Base-by-base conservation (phyloP, 1,140 invertebrate species). In the Philotrypesis tridentata region DNA sequence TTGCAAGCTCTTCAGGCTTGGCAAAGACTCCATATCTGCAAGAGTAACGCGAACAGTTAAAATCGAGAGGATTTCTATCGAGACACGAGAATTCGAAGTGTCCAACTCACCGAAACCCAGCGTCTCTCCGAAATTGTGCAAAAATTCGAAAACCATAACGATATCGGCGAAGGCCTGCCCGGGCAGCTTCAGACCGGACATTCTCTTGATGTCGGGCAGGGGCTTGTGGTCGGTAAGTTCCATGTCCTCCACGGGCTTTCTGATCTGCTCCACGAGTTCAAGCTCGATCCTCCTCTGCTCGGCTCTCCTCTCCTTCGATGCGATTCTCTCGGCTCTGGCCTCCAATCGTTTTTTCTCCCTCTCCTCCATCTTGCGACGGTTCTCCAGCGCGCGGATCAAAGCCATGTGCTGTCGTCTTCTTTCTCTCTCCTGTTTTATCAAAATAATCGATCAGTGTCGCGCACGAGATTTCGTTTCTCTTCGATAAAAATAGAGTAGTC, bases 121-220 rank as follows among this genome's bases (percentile, higher is more conserved):
- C 0, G 97, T 97, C 90, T 97, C 96, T 31, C 97, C 97, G 89
- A 99, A 99, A 90, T 98, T 99, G 86, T 98, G 96, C 68, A 98
- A 92, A 90, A 99, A 99, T 92, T 99, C 98, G 88, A 97, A 96
- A 3, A 98, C 96, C 96, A 99, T 98, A 6, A 99, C 93, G 55
- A 96, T 93, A 91, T 99, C 97, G 2, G 97, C 95, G 92, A 98
- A 97, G 0, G 97, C 97, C 89, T 96, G 95, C 0, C 97, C 97
- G 1, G 96, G 93, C 14, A 99, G 90, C 86, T 95, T 95, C 40
- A 98, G 92, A 17, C 97, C 97, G 0, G 95, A 94, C 84, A 99
- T 95, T 83, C 97, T 92, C 37, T 95, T 94, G 37, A 97, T 91
- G 8, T 94, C 93, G 0, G 97, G 97, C 63, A 98, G 90, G 9